phyloP scores from a whole-genome alignment of 2,113 vertebrate genomes.

The Proterorhinus semilunaris region DNA sequence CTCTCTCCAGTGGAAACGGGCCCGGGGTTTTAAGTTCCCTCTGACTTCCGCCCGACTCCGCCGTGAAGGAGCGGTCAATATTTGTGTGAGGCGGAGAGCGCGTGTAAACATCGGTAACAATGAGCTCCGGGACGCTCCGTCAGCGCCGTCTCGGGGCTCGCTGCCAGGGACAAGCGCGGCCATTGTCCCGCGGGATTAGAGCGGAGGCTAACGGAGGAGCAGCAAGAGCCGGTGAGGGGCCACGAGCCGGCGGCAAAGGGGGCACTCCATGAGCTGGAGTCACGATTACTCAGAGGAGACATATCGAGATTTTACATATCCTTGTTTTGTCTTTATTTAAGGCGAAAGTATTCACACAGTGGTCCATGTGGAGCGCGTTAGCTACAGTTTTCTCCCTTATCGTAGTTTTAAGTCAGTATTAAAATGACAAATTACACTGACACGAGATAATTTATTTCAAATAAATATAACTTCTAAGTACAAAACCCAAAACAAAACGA shows the following conservation, averaged over 20 bases:
- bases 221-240: not conserved
- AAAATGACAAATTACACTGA: no score
- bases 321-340: no score
- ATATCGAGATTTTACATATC: no score
- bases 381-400: no score
- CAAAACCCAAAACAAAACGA: no score
- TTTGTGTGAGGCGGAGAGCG: not conserved
- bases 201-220: not conserved
- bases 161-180: not conserved
- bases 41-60: not conserved
- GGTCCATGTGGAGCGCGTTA: no score
- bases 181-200: not conserved
- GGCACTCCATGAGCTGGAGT: not conserved
- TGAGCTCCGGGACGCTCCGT: not conserved
- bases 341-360: no score
- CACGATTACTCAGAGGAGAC: no score
- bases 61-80: slow-evolving; percentile 1
- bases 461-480: no score
- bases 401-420: no score
- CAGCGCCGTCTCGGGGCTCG: slow-evolving; percentile 8
- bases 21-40: slow-evolving; percentile 13
- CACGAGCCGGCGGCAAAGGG: not conserved
- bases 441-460: no score
- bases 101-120: slow-evolving; percentile 2
- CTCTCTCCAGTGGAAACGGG: not conserved